phyloP scores from a whole-genome alignment of 2,113 vertebrate species.

The Oncorhynchus gorbuscha region DNA sequence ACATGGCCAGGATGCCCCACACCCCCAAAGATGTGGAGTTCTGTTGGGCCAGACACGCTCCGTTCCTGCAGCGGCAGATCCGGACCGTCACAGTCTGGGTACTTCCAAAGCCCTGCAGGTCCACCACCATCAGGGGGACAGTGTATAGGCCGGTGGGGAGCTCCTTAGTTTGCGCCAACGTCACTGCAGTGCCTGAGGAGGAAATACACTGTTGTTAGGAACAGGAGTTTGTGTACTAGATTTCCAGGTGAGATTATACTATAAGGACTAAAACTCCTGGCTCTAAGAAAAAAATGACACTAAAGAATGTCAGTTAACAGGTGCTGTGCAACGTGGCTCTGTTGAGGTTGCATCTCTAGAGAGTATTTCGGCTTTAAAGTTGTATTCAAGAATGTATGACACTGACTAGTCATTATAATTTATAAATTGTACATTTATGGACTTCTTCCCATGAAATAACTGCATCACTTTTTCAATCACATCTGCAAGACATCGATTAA shows the following conservation, averaged over 20 bases:
- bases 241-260: too few species aligned
- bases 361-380: neutral
- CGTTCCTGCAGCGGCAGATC: slow-evolving; percentile 64
- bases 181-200: slow-evolving; percentile 70
- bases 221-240: neutral
- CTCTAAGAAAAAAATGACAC: neutral
- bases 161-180: slow-evolving; percentile 56
- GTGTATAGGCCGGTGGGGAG: slow-evolving; percentile 63
- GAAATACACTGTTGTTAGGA: too few species aligned
- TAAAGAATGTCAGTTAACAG: neutral
- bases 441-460: neutral
- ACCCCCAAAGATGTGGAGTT: slow-evolving; percentile 69
- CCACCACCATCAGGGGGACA: slow-evolving; percentile 73
- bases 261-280: too few species aligned
- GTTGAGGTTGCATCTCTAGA: neutral
- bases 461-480: neutral
- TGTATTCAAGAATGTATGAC: neutral
- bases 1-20: slow-evolving; percentile 82
- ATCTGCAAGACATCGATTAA: neutral
- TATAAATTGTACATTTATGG: too few species aligned
- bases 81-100: slow-evolving; percentile 56
- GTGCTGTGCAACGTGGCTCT: neutral
- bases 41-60: slow-evolving; percentile 13
- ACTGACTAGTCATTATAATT: too few species aligned
- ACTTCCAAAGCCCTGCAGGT: slow-evolving; percentile 71